Evolutionary conservation across 2,113 vertebrate genomes (phyloP), one percentile per base, ranked within the genome.

Genomic region (Cryptotis parvus): DNA sequence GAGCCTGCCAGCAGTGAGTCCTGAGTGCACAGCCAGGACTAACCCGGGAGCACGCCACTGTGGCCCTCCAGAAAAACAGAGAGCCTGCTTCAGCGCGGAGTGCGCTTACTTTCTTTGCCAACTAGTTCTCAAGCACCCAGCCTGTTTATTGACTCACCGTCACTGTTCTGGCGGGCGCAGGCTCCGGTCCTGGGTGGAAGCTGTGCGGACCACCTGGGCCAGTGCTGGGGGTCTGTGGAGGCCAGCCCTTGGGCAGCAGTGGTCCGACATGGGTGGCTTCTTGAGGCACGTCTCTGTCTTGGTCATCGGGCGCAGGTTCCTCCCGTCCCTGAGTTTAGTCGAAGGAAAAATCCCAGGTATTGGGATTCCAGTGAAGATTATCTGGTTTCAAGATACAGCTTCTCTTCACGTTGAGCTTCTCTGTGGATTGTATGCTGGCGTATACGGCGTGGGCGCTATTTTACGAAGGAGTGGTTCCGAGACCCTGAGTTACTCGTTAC

Each of bases 101-200:
- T 26, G 35, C 91, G 83, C 92, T 93, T 94, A 94, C 41, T 94
- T 89, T 92, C 39, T 82, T 92, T 91, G 80, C 86, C 49, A 63
- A 41, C 88, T 89, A 94, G 76, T 93, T 94, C 86, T 84, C 70
- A 61, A 89, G 41, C n/a, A 45, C 91, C 83, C 76, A 65, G 29
- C 66, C 61, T 85, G 82, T 90, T 91, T 92, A 95, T 94, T 85
- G 85, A 52, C 82, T 95, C 82, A 92, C 93, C 92, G 80, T 90
- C 85, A 83, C 79, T 84, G 92, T 84, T 79, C 95, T 69, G 9
- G 90, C 45, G n/a, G n/a, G n/a, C n/a, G n/a, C n/a, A n/a, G n/a
- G n/a, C n/a, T n/a, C n/a, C n/a, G n/a, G n/a, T n/a, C 45, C 45
- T 2, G 45, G 14, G 45, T 10, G 45, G 45, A 10, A 10, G 45